Evolutionary conservation across 2,113 vertebrate genomes (phyloP).

Genomic region (Holacanthus passer): DNA sequence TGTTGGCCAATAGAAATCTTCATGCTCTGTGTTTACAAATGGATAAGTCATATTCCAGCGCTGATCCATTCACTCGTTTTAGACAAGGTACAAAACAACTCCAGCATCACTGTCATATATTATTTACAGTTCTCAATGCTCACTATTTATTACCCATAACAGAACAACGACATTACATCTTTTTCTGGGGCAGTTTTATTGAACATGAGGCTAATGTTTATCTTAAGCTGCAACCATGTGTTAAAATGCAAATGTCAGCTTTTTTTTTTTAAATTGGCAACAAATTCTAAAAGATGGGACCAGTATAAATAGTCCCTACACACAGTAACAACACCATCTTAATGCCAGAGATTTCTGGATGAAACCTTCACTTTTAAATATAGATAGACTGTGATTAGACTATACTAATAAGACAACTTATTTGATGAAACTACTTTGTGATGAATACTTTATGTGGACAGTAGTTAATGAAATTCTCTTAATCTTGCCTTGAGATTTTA

Average conservation of each 20-base stretch:
- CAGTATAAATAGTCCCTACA: neutral
- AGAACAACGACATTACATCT: neutral
- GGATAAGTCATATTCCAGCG: neutral
- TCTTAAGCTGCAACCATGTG: neutral
- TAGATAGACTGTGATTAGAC: neutral
- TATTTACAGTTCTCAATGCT: neutral
- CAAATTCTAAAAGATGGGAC: neutral
- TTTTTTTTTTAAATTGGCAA: neutral
- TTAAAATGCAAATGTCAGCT: neutral
- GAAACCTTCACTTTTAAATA: neutral
- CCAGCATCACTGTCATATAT: neutral
- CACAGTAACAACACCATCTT: neutral
- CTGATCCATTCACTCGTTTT: neutral
- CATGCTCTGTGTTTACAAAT: neutral
- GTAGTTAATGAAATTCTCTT: neutral
- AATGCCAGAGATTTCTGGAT: neutral
- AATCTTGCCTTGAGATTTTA: neutral
- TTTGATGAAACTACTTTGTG: neutral
- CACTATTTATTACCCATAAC: neutral
- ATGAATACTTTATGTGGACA: neutral
- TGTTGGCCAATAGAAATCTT: neutral
- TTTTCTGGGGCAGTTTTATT: neutral
- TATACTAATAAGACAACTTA: neutral
- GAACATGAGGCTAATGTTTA: neutral
- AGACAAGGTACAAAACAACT: neutral